phyloP scores from a whole-genome alignment of 2,797 vertebrate species.

The Pseudopleuronectes americanus region DNA sequence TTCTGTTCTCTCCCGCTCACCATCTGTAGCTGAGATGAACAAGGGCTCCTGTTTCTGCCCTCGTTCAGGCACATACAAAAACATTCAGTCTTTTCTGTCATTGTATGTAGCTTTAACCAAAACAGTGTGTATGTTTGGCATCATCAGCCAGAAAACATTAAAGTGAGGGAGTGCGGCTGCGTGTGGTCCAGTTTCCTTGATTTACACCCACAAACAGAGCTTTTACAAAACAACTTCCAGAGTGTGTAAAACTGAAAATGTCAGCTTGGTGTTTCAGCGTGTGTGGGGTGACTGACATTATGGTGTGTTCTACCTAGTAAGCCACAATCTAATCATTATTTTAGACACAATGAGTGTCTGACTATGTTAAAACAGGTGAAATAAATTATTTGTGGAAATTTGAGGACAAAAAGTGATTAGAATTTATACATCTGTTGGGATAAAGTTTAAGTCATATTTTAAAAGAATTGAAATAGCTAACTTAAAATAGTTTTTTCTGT shows the following conservation, averaged over 20 bases:
- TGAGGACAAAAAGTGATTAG: neutral
- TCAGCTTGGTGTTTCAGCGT: neutral
- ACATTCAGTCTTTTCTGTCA: slow-evolving; percentile 9
- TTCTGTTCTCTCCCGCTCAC: slow-evolving; percentile 17
- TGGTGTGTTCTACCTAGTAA: neutral
- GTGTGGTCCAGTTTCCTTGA: neutral
- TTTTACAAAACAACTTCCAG: neutral
- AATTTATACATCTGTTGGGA: neutral
- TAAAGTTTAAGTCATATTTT: too few species aligned
- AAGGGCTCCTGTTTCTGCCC: neutral
- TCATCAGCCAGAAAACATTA: neutral
- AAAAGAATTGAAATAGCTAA: too few species aligned
- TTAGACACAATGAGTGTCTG: neutral
- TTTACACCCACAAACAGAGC: neutral
- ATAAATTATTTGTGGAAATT: neutral
- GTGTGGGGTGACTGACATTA: neutral
- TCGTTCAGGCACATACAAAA: slow-evolving; percentile 22
- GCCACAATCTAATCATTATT: neutral
- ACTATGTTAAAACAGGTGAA: neutral
- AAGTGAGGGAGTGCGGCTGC: neutral
- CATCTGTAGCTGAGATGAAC: slow-evolving; percentile 30
- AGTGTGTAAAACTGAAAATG: neutral
- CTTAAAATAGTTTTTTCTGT: too few species aligned
- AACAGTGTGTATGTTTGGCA: neutral
- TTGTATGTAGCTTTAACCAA: neutral